Percentiles rank a stretch among this genome's conserved stretches.
These are phyloP conservation scores for Lordiphosa fenestrarum DNA, from an alignment of 2,888 invertebrate species.

Conservation along the genomic window DNA sequence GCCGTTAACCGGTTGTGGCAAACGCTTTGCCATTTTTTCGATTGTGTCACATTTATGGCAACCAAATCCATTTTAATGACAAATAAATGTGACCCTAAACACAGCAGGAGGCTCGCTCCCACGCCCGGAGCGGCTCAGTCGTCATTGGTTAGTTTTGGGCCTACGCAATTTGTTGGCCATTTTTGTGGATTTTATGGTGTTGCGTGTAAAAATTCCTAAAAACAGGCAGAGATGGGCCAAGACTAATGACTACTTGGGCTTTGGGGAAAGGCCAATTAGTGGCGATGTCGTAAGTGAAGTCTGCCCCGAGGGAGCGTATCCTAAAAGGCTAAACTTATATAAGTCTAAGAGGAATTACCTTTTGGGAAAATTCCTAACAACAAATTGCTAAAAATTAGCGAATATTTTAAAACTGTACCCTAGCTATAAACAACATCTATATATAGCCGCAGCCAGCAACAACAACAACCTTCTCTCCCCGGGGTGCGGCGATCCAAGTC, in stretches of 20 bases:
- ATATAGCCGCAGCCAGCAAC: constrained; percentile 43
- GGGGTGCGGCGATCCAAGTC: constrained; percentile 50
- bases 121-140: constrained; percentile 21
- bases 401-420: too few species aligned
- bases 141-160: constrained; percentile 21
- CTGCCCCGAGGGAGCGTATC: background rate
- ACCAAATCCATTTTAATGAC: constrained; percentile 48
- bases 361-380: constrained; percentile 9
- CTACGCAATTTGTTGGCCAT: constrained; percentile 9
- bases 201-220: constrained; percentile 8
- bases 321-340: too few species aligned
- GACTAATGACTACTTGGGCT: constrained; percentile 7
- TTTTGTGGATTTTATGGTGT: constrained; percentile 15
- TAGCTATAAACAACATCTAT: constrained; percentile 34
- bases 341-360: too few species aligned
- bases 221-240: background rate
- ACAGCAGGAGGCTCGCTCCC: constrained; percentile 39
- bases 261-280: constrained; percentile 10
- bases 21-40: constrained; percentile 13
- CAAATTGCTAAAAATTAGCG: too few species aligned
- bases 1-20: constrained; percentile 36
- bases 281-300: constrained; percentile 6
- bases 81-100: constrained; percentile 47
- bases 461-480: constrained; percentile 3
- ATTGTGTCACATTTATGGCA: constrained; percentile 69